A percentile compares a stretch with the other conserved stretches of the same genome.
Evolutionary conservation across 2,888 invertebrate genomes (phyloP).

Genomic region (Arrhopalites spinosus): DNA sequence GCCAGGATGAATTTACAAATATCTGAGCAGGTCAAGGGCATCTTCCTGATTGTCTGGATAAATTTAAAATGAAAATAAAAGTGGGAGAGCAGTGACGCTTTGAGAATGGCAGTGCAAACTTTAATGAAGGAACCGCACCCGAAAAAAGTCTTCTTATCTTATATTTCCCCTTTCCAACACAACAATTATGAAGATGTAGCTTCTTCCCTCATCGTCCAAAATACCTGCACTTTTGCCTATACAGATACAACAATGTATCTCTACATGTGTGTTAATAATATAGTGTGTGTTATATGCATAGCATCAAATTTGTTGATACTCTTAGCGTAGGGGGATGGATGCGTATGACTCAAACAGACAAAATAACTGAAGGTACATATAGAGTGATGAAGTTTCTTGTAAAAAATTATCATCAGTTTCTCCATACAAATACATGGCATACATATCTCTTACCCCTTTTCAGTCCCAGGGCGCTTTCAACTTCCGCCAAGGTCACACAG

Average conservation of each 20-base stretch:
- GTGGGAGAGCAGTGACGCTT: no score
- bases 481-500: neutral
- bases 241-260: no score
- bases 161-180: neutral
- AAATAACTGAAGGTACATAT: constrained; percentile 28
- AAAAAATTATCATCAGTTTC: no score
- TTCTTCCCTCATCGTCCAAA: no score
- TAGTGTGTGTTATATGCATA: neutral
- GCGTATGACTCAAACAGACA: constrained; percentile 25
- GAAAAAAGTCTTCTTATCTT: neutral
- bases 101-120: neutral
- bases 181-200: no score
- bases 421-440: no score
- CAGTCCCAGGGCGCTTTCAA: no score
- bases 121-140: constrained; percentile 8
- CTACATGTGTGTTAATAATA: constrained; percentile 1
- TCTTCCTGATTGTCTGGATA: constrained; percentile 28
- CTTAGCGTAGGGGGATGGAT: neutral
- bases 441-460: no score
- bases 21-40: constrained; percentile 52
- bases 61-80: no score
- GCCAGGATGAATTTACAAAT: constrained; percentile 55
- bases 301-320: constrained; percentile 3
- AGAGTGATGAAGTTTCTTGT: no score
- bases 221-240: neutral